These are phyloP conservation scores for Eupithecia tripunctaria DNA, from an alignment of 2,888 invertebrate species.

Conservation along the genomic window DNA sequence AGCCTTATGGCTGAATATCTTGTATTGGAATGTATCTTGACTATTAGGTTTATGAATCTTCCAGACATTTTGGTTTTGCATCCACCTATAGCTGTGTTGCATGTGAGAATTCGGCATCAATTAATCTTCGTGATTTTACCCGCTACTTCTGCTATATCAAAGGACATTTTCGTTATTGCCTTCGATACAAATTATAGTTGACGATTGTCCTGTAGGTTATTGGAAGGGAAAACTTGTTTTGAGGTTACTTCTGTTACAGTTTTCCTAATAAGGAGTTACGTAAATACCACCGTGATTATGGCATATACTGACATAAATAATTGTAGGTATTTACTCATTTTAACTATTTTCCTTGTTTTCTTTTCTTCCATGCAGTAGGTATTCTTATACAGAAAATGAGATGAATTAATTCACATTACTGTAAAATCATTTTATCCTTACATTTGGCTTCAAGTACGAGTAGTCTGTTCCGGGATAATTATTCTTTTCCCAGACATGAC, in stretches of 20 bases:
- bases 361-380: neutral
- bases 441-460: neutral
- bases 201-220: neutral
- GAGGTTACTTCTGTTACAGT: neutral
- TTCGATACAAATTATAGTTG: neutral
- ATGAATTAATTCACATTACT: neutral
- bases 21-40: too few relatives aligned
- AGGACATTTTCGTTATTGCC: neutral
- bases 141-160: neutral
- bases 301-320: neutral
- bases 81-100: neutral
- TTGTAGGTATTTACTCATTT: too few relatives aligned
- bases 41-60: too few relatives aligned
- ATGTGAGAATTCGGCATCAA: neutral
- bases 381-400: neutral
- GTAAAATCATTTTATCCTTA: neutral
- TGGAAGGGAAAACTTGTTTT: neutral
- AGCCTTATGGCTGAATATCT: too few relatives aligned
- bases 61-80: too few relatives aligned
- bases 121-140: neutral
- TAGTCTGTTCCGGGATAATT: neutral
- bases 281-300: neutral
- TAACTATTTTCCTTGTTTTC: slow-evolving; percentile 1
- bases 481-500: neutral
- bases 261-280: neutral